Conservation (phyloP, 2,888 invertebrate species). For the Tupiocoris notatus region DNA sequence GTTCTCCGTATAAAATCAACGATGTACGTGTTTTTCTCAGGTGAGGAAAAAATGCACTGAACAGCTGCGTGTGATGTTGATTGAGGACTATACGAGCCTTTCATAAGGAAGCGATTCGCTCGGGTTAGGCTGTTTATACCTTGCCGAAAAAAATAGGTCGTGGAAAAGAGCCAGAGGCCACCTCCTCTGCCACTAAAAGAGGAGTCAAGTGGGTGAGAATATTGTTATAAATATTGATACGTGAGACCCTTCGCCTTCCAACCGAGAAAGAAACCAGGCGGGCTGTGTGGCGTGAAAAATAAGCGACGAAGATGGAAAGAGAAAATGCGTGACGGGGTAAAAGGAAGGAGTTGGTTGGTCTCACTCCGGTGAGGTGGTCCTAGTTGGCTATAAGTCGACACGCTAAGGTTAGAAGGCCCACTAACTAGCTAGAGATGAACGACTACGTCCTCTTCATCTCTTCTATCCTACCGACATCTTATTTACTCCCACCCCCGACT, state of each 20-base stretch:
- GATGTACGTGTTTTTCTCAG: too few relatives aligned
- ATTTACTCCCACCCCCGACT: neutral
- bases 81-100: too few relatives aligned
- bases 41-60: too few relatives aligned
- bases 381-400: neutral
- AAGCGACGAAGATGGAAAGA: neutral
- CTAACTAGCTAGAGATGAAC: slow-evolving; percentile 23
- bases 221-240: slow-evolving; percentile 8
- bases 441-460: slow-evolving; percentile 18
- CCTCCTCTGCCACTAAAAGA: neutral
- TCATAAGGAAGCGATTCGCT: neutral
- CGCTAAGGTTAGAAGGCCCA: neutral
- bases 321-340: neutral
- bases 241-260: neutral
- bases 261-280: neutral
- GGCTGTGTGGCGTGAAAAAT: neutral
- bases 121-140: neutral
- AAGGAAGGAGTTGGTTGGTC: neutral
- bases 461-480: slow-evolving; percentile 16
- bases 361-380: neutral
- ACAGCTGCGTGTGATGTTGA: too few relatives aligned
- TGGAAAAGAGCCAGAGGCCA: neutral
- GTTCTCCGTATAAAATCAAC: too few relatives aligned
- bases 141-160: neutral
- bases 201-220: neutral